Conservation (phyloP, 2,888 invertebrate genomes). For the Eupithecia inturbata region DNA sequence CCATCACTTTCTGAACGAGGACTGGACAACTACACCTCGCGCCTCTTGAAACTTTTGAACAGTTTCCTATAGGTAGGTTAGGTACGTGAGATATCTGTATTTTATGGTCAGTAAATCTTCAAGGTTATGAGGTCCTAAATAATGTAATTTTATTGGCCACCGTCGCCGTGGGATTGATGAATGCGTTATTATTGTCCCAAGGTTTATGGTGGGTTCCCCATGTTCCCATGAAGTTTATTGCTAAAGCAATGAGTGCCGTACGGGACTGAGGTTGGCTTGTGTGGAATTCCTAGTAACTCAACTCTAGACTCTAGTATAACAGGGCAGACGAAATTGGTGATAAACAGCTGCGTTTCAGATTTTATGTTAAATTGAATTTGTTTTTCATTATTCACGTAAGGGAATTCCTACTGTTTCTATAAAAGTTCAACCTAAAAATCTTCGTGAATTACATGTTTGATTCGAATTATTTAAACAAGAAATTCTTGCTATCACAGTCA, state of each 20-base stretch:
- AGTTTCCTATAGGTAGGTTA: conserved; percentile 52
- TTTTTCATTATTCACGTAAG: conserved; percentile 9
- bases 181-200: conserved; percentile 68
- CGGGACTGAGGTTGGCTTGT: conserved; percentile 46
- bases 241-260: conserved; percentile 62
- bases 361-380: conserved; percentile 17
- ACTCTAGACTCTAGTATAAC: neutral
- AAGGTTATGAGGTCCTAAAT: conserved; percentile 80
- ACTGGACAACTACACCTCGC: conserved; percentile 60
- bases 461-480: neutral
- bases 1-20: conserved; percentile 72
- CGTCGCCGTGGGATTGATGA: conserved; percentile 71
- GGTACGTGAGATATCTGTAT: conserved; percentile 59
- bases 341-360: conserved; percentile 9
- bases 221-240: conserved; percentile 69
- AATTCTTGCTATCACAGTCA: conserved; percentile 1
- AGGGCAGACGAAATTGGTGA: neutral
- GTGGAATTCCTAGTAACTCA: conserved; percentile 19
- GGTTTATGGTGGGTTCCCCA: conserved; percentile 65
- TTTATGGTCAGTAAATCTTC: conserved; percentile 80
- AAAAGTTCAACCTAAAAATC: neutral
- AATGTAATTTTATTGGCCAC: conserved; percentile 79
- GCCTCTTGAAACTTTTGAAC: conserved; percentile 61
- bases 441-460: neutral
- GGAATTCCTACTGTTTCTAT: no score